Evolutionary conservation across 2,797 vertebrate genomes (phyloP).

Genomic region (Oophaga sylvatica): DNA sequence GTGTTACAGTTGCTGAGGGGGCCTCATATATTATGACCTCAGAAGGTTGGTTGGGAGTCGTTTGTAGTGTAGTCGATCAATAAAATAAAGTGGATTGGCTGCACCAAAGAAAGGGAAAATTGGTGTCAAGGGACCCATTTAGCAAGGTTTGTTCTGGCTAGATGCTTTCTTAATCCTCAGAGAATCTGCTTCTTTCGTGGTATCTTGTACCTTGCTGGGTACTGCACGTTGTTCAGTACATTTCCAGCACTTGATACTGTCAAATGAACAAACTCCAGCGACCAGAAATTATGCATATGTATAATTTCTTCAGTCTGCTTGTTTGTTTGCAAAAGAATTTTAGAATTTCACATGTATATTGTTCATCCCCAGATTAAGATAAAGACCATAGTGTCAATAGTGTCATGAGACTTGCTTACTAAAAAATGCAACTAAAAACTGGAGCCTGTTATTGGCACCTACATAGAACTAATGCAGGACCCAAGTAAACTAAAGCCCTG

Average conservation of each 20-base stretch:
- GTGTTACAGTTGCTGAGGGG: conserved; percentile 47
- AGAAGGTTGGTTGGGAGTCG: conserved; percentile 52
- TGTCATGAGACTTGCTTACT: neutral
- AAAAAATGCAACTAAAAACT: neutral
- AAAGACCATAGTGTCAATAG: neutral
- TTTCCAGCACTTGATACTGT: conserved; percentile 5
- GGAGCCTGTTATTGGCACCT: neutral
- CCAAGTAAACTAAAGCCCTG: neutral
- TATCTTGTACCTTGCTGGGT: conserved; percentile 36
- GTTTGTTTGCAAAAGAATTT: neutral
- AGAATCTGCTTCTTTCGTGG: conserved; percentile 51
- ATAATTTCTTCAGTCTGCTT: neutral
- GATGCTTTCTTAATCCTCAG: conserved; percentile 55
- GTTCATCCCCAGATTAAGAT: neutral
- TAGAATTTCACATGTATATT: neutral
- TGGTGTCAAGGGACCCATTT: conserved; percentile 61
- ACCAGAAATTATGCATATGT: neutral
- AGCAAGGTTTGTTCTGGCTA: conserved; percentile 59
- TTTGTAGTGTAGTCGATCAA: conserved; percentile 60
- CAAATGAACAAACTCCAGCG: neutral
- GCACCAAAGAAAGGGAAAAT: conserved; percentile 62
- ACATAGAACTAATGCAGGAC: neutral
- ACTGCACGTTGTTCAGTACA: neutral
- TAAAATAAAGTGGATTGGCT: conserved; percentile 62
- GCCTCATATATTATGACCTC: conserved; percentile 52